Conservation (phyloP, 2,888 invertebrate species). For the Epinotia bilunana region DNA sequence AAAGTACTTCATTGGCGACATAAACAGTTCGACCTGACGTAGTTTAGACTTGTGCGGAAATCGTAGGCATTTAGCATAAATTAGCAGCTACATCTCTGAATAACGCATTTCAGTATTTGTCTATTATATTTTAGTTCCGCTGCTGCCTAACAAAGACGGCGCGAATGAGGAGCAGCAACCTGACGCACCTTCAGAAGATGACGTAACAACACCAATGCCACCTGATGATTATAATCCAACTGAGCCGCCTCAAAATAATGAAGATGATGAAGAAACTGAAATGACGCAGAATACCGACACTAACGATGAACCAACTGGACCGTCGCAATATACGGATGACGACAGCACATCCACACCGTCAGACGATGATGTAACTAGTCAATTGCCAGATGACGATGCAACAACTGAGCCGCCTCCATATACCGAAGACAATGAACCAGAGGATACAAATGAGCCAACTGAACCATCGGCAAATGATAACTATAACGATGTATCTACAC, state of each 20-base stretch:
- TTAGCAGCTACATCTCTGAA: not conserved
- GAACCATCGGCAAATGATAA: not conserved
- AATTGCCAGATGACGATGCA: too few relatives aligned
- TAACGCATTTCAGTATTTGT: not conserved
- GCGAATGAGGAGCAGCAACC: not conserved
- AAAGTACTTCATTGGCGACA: too few relatives aligned
- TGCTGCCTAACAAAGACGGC: not conserved
- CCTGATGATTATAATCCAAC: not conserved
- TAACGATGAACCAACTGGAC: not conserved
- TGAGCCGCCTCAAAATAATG: not conserved
- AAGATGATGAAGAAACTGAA: not conserved
- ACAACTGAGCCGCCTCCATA: too few relatives aligned
- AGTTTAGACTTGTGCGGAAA: too few relatives aligned
- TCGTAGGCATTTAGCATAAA: not conserved
- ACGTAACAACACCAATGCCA: conserved; percentile 4
- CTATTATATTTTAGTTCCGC: conserved; percentile 9
- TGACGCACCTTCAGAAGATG: not conserved
- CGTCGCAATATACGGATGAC: not conserved
- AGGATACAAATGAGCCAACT: not conserved
- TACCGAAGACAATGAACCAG: too few relatives aligned
- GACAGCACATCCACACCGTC: not conserved
- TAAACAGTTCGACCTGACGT: too few relatives aligned
- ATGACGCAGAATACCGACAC: not conserved
- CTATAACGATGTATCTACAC: not conserved
- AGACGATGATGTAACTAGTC: not conserved